Percentiles rank a stretch among this genome's conserved stretches.
phyloP scores from a whole-genome alignment of 1,140 invertebrate genomes.

The Heliothis virescens region DNA sequence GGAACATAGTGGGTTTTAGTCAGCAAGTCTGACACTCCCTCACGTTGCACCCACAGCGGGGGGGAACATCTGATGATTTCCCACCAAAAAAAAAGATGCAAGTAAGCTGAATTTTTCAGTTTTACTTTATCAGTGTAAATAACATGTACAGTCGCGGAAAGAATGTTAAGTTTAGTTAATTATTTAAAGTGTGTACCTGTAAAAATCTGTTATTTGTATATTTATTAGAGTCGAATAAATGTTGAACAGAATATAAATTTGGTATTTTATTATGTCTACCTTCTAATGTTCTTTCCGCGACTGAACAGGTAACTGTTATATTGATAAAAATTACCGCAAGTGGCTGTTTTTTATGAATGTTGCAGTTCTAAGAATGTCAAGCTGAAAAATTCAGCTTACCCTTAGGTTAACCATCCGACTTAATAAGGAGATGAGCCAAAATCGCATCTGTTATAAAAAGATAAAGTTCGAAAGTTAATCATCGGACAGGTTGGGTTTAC shows the following conservation, averaged over 20 bases:
- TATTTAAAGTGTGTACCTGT: constrained; percentile 45
- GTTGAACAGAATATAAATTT: constrained; percentile 34
- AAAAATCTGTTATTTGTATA: constrained; percentile 49
- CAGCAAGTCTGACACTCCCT: no score
- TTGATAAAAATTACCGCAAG: constrained; percentile 31
- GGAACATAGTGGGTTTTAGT: no score
- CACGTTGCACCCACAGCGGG: no score
- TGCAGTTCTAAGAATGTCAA: constrained; percentile 16
- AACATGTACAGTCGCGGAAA: constrained; percentile 47
- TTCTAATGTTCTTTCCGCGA: constrained; percentile 44
- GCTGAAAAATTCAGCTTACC: neutral
- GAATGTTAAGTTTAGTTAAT: constrained; percentile 47
- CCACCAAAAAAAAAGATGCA: no score
- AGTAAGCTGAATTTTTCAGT: no score
- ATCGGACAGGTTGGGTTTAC: neutral
- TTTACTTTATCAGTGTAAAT: no score
- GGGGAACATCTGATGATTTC: no score
- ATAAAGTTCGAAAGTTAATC: neutral
- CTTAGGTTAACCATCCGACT: neutral
- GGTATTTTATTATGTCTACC: constrained; percentile 40
- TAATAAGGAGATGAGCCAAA: constrained; percentile 3
- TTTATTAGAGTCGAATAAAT: constrained; percentile 48
- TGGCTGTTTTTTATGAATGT: constrained; percentile 32
- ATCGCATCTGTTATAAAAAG: neutral
- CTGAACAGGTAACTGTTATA: constrained; percentile 35